Conservation (phyloP, 37 sponge, comb jelly and placozoan species). For the Theonella swinhoei region DNA sequence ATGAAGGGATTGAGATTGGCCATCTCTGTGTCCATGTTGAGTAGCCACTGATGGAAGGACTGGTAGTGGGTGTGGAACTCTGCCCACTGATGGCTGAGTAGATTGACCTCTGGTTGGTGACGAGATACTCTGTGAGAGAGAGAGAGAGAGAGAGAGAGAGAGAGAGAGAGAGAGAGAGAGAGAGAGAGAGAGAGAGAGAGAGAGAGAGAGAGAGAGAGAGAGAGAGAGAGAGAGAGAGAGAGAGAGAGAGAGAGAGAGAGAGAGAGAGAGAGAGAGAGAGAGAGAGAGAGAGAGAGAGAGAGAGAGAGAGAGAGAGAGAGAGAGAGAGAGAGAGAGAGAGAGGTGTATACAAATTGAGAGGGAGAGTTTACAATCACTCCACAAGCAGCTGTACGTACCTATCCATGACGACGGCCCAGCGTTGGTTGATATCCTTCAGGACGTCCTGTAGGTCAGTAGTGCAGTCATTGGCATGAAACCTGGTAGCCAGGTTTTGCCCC, state of each 20-base stretch:
- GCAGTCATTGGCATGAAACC: conserved; percentile 36
- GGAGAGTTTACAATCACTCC: no score
- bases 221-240: not conserved
- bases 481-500: conserved; percentile 36
- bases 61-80: conserved; percentile 45
- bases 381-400: no score
- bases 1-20: conserved; percentile 60
- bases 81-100: conserved; percentile 25
- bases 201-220: not conserved
- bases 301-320: not conserved
- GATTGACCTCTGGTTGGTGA: conserved; percentile 29
- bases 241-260: not conserved
- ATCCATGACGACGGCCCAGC: conserved; percentile 43
- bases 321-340: not conserved
- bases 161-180: not conserved
- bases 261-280: not conserved
- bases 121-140: conserved; percentile 20
- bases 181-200: not conserved
- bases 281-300: not conserved
- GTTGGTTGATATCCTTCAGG: conserved; percentile 40
- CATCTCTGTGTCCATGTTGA: conserved; percentile 28
- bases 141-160: no score
- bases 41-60: conserved; percentile 21
- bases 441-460: conserved; percentile 48
- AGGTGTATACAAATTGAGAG: not conserved